Evolutionary conservation across 2,113 vertebrate genomes (phyloP).

Genomic region (Coryphaenoides rupestris): DNA sequence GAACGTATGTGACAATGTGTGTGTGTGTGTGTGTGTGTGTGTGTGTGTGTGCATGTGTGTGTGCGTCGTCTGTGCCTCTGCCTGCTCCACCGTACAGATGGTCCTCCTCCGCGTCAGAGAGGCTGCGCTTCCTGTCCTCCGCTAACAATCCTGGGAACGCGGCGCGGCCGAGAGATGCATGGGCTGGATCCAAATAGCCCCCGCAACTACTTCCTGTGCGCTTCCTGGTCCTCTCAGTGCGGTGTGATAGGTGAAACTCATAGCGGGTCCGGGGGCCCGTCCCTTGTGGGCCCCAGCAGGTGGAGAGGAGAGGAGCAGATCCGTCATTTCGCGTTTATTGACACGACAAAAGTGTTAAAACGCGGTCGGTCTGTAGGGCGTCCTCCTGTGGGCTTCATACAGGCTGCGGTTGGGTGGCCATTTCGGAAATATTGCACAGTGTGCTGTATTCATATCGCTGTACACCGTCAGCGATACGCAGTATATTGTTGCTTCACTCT

Average conservation of each 20-base stretch:
- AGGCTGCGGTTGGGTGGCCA: no score
- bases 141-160: constrained; percentile 77
- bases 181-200: constrained; percentile 50
- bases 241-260: constrained; percentile 70
- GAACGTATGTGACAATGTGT: neutral
- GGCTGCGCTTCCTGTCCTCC: constrained; percentile 60
- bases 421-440: no score
- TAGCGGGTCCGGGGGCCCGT: constrained; percentile 41
- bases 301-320: constrained; percentile 50
- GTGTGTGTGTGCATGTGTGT: constrained; percentile 5
- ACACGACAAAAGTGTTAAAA: no score
- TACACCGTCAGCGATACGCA: no score
- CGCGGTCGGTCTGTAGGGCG: no score
- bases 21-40: constrained; percentile 10
- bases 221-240: constrained; percentile 53
- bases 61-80: constrained; percentile 3
- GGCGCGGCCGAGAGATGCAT: constrained; percentile 53
- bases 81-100: constrained; percentile 49
- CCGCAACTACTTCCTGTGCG: constrained; percentile 58
- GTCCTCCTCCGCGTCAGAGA: constrained; percentile 55
- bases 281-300: constrained; percentile 45
- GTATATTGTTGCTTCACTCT: no score
- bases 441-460: no score
- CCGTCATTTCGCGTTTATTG: neutral
- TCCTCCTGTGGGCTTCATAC: no score